These are phyloP conservation scores for Andrena fulva DNA, from an alignment of 2,888 invertebrate genomes.

Conservation along the genomic window DNA sequence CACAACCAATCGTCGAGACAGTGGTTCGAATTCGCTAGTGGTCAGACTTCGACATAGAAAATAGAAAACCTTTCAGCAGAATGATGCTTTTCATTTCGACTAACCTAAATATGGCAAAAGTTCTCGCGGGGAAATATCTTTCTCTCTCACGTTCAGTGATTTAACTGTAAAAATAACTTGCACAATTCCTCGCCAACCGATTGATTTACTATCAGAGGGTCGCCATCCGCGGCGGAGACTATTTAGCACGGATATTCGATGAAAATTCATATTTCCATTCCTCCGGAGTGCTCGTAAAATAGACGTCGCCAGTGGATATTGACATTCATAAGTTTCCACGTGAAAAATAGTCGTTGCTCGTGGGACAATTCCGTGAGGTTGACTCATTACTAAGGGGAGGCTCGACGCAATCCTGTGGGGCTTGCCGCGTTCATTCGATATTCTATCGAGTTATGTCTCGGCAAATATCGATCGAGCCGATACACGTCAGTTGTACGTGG, in stretches of 20 bases:
- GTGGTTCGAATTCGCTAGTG: too few species aligned
- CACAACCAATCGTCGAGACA: too few species aligned
- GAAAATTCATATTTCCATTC: neutral
- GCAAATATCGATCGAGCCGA: slow-evolving; percentile 75
- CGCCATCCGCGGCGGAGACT: neutral
- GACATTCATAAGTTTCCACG: slow-evolving; percentile 9
- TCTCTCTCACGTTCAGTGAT: neutral
- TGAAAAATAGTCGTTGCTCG: slow-evolving; percentile 37
- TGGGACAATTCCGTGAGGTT: slow-evolving; percentile 54
- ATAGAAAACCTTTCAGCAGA: too few species aligned
- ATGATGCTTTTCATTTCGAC: too few species aligned
- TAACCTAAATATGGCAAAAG: too few species aligned
- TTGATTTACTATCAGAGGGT: neutral
- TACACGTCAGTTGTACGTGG: slow-evolving; percentile 48
- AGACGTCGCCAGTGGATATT: neutral
- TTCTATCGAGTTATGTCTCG: slow-evolving; percentile 76
- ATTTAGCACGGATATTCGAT: neutral
- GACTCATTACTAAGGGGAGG: slow-evolving; percentile 58
- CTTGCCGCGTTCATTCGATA: slow-evolving; percentile 70
- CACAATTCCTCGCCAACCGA: neutral
- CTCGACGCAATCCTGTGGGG: slow-evolving; percentile 43
- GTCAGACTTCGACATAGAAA: too few species aligned
- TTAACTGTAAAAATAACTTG: neutral
- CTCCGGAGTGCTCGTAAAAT: neutral
- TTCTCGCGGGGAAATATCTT: too few species aligned